Base-by-base conservation (phyloP, 2,113 vertebrate genomes). In the Apteryx owenii region DNA sequence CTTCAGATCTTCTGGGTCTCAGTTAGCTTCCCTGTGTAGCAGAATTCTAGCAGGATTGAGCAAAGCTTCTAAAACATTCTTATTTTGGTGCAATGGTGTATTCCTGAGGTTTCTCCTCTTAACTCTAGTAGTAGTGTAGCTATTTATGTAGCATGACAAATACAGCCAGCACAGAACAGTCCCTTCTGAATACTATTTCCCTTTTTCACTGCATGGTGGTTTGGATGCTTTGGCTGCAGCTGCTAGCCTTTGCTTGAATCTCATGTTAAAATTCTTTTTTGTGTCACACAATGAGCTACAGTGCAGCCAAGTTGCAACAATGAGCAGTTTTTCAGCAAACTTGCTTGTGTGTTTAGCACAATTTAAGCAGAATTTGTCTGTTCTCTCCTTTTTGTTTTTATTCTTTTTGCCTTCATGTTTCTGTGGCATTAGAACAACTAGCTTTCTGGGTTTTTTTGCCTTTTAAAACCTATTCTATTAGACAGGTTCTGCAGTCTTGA, bases 341-440 rank as follows among this genome's bases (percentile, higher is more conserved):
- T 60, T 26, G 8, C 31, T 76, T 0, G 0, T 44, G 7, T 2
- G 2, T 8, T 46, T 46, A 28, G 21, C 15, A 77, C 70, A 56
- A 51, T 31, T 4, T 0, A 31, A 69, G 3, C 4, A 4, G 11
- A 28, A 12, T 50, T 50, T 54, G 8, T 54, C 40, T 46, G 28
- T 48, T 25, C 5, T 56, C 18, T 66, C 4, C 25, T 25, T 26
- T 25, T 53, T 46, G 2, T 29, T 81, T 66, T 9, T 26, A 56
- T 29, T 46, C 20, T 1, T 88, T 71, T 79, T 12, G 3, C 2
- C 23, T 22, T 56, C 21, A 5, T n/a, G 17, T 28, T 73, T 78
- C 50, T 29, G 44, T 48, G 18, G 16, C 17, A 46, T 31, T 46
- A 42, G 10, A 20, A 46, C 28, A 31, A n/a, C 28, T 46, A 46